Conservation (phyloP, 2,113 vertebrate genomes). For the Circaetus gallicus region DNA sequence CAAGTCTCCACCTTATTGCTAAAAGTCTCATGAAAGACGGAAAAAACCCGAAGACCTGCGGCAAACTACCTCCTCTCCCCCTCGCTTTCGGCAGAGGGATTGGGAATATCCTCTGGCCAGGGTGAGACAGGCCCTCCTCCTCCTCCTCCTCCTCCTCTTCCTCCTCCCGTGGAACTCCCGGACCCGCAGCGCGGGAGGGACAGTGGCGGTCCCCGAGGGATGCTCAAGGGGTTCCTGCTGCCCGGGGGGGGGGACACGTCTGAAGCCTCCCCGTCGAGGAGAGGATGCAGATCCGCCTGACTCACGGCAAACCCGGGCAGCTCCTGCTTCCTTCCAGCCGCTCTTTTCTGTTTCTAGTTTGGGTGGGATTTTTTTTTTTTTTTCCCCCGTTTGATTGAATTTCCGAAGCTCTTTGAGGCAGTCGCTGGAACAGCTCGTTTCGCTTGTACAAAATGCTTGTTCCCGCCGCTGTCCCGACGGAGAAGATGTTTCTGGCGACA, state of each 20-base stretch:
- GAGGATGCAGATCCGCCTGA: no score
- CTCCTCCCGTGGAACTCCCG: neutral
- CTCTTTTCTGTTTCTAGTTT: neutral
- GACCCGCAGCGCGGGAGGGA: neutral
- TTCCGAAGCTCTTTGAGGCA: neutral
- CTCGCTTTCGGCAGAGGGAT: neutral
- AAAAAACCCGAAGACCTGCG: neutral
- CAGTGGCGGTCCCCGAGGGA: neutral
- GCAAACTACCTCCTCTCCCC: neutral
- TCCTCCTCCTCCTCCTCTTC: neutral
- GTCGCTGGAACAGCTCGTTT: neutral
- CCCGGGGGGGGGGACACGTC: neutral
- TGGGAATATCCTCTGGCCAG: neutral
- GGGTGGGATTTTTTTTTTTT: no score
- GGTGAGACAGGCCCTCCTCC: neutral
- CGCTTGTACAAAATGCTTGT: neutral
- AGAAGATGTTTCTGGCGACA: neutral
- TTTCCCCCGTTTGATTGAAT: fast-evolving
- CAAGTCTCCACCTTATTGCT: neutral
- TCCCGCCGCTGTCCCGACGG: neutral
- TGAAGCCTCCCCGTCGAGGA: neutral
- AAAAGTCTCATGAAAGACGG: neutral
- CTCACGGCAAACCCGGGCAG: neutral
- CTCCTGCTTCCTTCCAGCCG: neutral
- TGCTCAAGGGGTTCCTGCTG: neutral